These are phyloP conservation scores for Mactromeris polynyma DNA, from an alignment of 2,888 invertebrate species.

Conservation along the genomic window DNA sequence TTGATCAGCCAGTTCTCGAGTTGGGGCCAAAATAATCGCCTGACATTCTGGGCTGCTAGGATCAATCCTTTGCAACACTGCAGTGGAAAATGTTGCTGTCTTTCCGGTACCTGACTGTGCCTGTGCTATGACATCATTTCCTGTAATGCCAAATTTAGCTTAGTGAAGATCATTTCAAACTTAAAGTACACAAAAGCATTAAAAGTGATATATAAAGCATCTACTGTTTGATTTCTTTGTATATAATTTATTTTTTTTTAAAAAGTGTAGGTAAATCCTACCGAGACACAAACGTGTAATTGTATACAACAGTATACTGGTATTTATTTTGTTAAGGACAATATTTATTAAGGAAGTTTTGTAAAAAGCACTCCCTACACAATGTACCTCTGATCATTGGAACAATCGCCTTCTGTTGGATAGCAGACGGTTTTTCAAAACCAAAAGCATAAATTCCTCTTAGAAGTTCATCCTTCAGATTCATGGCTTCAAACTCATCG, in stretches of 20 bases:
- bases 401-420: constrained; percentile 99
- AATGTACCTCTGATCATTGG: constrained; percentile 91
- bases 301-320: too few species aligned
- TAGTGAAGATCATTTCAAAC: too few species aligned
- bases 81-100: constrained; percentile 99
- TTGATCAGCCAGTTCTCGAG: constrained; percentile 91
- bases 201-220: too few species aligned
- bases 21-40: constrained; percentile 98
- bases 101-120: constrained; percentile 99
- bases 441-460: constrained; percentile 99
- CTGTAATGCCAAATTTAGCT: constrained; percentile 85
- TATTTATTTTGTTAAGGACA: too few species aligned
- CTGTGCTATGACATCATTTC: constrained; percentile 99
- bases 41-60: constrained; percentile 95
- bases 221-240: too few species aligned
- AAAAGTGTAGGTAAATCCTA: too few species aligned
- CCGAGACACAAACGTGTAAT: too few species aligned
- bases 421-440: constrained; percentile 99
- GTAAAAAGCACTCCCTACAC: too few species aligned
- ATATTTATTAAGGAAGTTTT: too few species aligned
- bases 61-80: constrained; percentile 98
- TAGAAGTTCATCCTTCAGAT: constrained; percentile 96
- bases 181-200: too few species aligned
- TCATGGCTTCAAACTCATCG: constrained; percentile 99
- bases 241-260: too few species aligned